Evolutionary conservation across 2,113 vertebrate genomes (phyloP), one percentile per base, ranked within the genome.

Genomic region (Hyaena hyaena): DNA sequence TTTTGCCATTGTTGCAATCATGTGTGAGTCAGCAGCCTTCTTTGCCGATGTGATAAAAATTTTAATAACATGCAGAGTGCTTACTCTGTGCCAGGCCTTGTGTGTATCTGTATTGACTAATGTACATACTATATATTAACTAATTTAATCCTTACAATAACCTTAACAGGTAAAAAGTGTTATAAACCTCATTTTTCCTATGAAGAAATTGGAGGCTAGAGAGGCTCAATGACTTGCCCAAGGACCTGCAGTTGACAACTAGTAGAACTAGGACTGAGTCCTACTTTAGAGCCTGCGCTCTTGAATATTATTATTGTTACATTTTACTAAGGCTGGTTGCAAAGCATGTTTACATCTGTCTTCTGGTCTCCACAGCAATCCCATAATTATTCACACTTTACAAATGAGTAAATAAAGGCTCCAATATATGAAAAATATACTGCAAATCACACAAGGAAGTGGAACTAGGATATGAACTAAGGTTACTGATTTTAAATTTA

Each of bases 401-500:
- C 26, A 71, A 83, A 88, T 68, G 21, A 92, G 24, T 39, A 94
- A 92, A 83, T 73, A 89, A 39, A 90, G 24, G 24, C 21, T 73
- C 15, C 8, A 95, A 79, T 15, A n/a, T 83, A 39, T 33, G 6
- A 66, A 74, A 15, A 93, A 87, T 65, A 33, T 87, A 50, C 55
- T 63, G 12, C 7, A 71, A 87, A 92, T 93, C 3, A 73, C 12
- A 48, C 85, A 95, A 80, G 83, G 35, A 95, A 79, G 9, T 83
- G 5, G 24, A 90, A 93, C 31, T 80, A 23, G 24, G 35, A 48
- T 91, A 50, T 94, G 45, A 96, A 93, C 24, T 58, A 90, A 93
- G 26, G 39, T 86, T 89, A 92, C 39, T 90, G 61, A 88, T 55
- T 90, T 94, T 74, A 90, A 94, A 96, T 88, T 96, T 95, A 93